phyloP scores from a whole-genome alignment of 1,140 invertebrate genomes.

The Zaprionus nigranus region DNA sequence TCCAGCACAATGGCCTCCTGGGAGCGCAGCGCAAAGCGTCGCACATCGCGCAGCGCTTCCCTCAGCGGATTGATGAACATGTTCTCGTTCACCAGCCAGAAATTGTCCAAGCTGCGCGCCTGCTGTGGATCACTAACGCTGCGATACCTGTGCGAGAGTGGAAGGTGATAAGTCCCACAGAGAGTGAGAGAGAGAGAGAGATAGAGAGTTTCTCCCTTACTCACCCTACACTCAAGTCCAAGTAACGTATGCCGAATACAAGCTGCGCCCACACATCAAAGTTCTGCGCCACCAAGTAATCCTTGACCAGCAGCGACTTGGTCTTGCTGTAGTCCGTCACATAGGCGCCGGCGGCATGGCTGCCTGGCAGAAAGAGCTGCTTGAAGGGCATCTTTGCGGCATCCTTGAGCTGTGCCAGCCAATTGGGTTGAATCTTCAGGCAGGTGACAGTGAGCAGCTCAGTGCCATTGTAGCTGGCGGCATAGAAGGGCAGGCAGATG shows the following conservation, averaged over 20 bases:
- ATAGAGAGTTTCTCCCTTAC: slow-evolving; percentile 39
- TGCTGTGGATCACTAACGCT: slow-evolving; percentile 1
- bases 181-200: background rate
- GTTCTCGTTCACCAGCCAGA: slow-evolving; percentile 87
- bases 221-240: slow-evolving; percentile 90
- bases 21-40: slow-evolving; percentile 85
- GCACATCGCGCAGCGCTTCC: slow-evolving; percentile 85
- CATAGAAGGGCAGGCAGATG: slow-evolving; percentile 85
- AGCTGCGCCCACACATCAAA: slow-evolving; percentile 91
- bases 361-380: slow-evolving; percentile 84
- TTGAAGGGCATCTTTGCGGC: slow-evolving; percentile 64
- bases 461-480: slow-evolving; percentile 86
- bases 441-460: slow-evolving; percentile 86
- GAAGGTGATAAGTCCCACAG: background rate
- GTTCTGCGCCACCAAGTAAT: slow-evolving; percentile 88
- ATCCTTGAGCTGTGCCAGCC: slow-evolving; percentile 87
- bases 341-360: slow-evolving; percentile 89
- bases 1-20: slow-evolving; percentile 87
- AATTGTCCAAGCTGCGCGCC: slow-evolving; percentile 73
- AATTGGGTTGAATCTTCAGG: slow-evolving; percentile 87
- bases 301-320: slow-evolving; percentile 80
- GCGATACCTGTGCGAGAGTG: background rate
- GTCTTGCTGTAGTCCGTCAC: slow-evolving; percentile 80
- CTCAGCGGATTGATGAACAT: slow-evolving; percentile 86
- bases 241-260: slow-evolving; percentile 91